These are phyloP conservation scores for Dione juno DNA, from an alignment of 2,888 invertebrate genomes.

Conservation along the genomic window DNA sequence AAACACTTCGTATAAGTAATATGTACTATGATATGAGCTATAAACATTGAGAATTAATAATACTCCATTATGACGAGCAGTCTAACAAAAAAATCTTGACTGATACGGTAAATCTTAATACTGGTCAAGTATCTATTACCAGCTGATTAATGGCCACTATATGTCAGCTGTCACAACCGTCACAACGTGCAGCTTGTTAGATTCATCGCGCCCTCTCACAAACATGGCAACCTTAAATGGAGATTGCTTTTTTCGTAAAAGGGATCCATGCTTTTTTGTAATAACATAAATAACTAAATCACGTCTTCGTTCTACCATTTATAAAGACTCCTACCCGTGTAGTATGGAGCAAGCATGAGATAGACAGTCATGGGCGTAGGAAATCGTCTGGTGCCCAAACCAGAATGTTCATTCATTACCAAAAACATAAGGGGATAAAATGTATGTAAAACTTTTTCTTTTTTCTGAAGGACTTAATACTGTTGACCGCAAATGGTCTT, in stretches of 20 bases:
- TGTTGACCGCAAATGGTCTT: no score
- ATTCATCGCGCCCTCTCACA: slow-evolving; percentile 70
- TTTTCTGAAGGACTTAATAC: no score
- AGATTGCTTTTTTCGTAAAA: slow-evolving; percentile 70
- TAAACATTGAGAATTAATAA: not conserved
- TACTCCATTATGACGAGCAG: not conserved
- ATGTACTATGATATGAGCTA: not conserved
- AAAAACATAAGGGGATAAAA: no score
- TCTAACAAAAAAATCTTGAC: slow-evolving; percentile 47
- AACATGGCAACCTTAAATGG: slow-evolving; percentile 71
- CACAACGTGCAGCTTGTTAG: slow-evolving; percentile 80
- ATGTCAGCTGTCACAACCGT: slow-evolving; percentile 80
- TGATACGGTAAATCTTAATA: slow-evolving; percentile 52
- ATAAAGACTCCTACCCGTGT: slow-evolving; percentile 24
- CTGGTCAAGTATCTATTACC: slow-evolving; percentile 69
- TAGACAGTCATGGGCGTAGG: no score
- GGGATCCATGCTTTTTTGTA: slow-evolving; percentile 67
- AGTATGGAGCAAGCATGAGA: slow-evolving; percentile 47
- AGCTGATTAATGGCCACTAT: slow-evolving; percentile 78
- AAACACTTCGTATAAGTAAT: not conserved
- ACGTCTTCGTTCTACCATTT: slow-evolving; percentile 56
- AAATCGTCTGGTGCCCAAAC: no score
- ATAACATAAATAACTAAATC: slow-evolving; percentile 66
- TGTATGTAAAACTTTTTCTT: no score
- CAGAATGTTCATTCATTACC: no score